Evolutionary conservation across 1,140 invertebrate genomes (phyloP).

Genomic region (Zaprionus ornatus): DNA sequence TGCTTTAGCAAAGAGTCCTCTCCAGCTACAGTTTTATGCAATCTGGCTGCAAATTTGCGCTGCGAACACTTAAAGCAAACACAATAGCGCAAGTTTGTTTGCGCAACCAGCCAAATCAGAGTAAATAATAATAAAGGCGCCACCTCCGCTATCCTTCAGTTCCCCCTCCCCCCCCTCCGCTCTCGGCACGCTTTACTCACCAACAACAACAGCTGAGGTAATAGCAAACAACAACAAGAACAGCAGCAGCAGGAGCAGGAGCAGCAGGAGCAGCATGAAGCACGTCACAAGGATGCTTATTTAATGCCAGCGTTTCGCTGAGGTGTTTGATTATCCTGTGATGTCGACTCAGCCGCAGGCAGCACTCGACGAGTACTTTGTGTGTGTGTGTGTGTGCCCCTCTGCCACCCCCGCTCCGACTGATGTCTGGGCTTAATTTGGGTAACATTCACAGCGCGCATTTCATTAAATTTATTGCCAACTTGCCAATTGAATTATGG

Average conservation of each 20-base stretch:
- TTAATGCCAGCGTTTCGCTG: constrained; percentile 31
- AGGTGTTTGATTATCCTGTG: constrained; percentile 48
- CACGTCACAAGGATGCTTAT: constrained; percentile 27
- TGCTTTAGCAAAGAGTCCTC: constrained; percentile 4
- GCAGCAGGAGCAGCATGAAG: not conserved
- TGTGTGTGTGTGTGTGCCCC: not conserved
- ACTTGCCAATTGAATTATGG: constrained; percentile 52
- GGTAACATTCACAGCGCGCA: constrained; percentile 39
- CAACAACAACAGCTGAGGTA: constrained; percentile 31
- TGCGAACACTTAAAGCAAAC: constrained; percentile 51
- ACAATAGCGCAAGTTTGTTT: constrained; percentile 62
- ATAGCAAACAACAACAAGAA: constrained; percentile 24
- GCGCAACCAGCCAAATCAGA: constrained; percentile 67
- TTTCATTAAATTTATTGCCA: constrained; percentile 57
- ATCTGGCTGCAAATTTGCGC: constrained; percentile 35
- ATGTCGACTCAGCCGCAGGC: constrained; percentile 23
- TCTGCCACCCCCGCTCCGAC: not conserved
- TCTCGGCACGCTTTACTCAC: not conserved
- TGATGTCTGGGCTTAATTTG: constrained; percentile 36
- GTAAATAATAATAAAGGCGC: constrained; percentile 72
- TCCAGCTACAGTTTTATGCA: constrained; percentile 23
- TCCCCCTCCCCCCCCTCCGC: too few relatives aligned
- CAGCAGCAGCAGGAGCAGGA: constrained; percentile 1
- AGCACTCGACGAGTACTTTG: constrained; percentile 31
- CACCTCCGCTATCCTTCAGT: not conserved